phyloP scores from a whole-genome alignment of 2,113 vertebrate species.

The Aythya baeri region DNA sequence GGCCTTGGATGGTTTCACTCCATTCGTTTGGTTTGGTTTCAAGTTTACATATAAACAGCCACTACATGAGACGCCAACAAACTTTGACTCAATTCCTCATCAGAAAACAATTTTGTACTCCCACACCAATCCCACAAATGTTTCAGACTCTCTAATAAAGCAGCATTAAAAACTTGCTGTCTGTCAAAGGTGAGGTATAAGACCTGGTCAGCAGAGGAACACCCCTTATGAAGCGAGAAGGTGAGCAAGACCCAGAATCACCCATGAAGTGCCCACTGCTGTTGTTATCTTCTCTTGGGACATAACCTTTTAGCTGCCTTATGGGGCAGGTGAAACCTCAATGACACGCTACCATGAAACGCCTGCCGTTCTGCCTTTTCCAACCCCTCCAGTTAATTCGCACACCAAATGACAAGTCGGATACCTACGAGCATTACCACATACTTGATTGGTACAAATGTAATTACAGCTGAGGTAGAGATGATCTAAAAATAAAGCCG shows the following conservation, averaged over 20 bases:
- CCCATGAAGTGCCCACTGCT: neutral
- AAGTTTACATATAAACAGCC: constrained; percentile 53
- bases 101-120: constrained; percentile 49
- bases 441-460: constrained; percentile 6
- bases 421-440: constrained; percentile 11
- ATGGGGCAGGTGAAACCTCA: neutral
- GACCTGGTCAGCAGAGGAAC: rapidly evolving
- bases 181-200: neutral
- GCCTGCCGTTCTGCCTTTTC: constrained; percentile 28
- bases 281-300: neutral
- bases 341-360: neutral
- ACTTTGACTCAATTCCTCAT: constrained; percentile 49
- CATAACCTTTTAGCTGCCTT: neutral
- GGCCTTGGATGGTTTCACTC: constrained; percentile 5
- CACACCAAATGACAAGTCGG: constrained; percentile 27
- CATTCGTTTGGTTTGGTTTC: constrained; percentile 28
- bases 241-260: neutral
- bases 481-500: constrained; percentile 54
- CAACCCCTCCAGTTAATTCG: constrained; percentile 27
- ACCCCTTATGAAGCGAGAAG: neutral
- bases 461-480: constrained; percentile 41
- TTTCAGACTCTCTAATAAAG: constrained; percentile 50
- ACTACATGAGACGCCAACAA: constrained; percentile 9
- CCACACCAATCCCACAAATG: constrained; percentile 59
- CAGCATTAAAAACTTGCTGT: neutral